phyloP scores from a whole-genome alignment of 2,797 vertebrate species.

The Peromyscus eremicus region DNA sequence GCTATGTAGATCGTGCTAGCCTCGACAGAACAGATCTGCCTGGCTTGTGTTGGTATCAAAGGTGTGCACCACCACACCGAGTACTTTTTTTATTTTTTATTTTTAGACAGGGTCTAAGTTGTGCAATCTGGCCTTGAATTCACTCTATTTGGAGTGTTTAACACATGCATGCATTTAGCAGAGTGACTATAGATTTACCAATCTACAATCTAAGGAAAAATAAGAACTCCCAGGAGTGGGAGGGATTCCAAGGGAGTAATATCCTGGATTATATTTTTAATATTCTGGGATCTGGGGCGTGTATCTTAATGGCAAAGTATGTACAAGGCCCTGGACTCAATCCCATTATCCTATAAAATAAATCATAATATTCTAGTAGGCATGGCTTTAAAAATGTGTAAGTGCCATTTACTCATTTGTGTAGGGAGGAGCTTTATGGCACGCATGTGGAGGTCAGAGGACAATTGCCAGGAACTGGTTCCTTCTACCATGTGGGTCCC shows the following conservation, averaged over 20 bases:
- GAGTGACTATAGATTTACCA: not conserved
- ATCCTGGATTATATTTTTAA: slow-evolving; percentile 12
- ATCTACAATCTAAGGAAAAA: not conserved
- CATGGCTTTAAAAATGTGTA: not conserved
- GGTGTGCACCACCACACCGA: not conserved
- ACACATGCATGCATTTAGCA: not conserved
- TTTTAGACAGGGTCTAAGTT: not conserved
- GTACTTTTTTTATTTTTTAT: not conserved
- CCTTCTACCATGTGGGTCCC: not conserved
- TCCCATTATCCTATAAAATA: not conserved
- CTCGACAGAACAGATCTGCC: not conserved
- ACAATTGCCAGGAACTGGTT: not conserved
- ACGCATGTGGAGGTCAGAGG: not conserved
- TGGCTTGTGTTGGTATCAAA: not conserved
- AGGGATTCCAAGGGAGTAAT: not conserved
- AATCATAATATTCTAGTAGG: not conserved
- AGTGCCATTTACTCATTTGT: not conserved
- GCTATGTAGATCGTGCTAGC: not conserved
- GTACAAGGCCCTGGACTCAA: not conserved
- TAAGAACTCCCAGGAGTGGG: not conserved
- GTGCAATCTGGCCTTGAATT: not conserved
- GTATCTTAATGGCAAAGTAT: not conserved
- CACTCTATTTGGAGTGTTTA: not conserved
- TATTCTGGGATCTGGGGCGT: not conserved
- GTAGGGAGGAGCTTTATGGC: not conserved